Evolutionary conservation across 2,113 vertebrate genomes (phyloP).

Genomic region (Clarias batrachus): DNA sequence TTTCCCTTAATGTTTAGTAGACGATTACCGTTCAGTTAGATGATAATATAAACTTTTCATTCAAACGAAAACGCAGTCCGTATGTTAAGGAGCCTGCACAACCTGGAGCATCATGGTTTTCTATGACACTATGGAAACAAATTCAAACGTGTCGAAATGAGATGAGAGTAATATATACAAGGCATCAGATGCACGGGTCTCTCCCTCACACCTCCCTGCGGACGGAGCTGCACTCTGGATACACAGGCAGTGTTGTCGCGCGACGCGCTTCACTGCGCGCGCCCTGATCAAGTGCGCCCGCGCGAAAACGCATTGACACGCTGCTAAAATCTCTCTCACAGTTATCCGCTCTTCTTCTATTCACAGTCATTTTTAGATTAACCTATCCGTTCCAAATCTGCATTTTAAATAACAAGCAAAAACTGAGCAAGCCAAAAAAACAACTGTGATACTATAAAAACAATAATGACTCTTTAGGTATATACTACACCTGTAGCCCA

Average conservation of each 20-base stretch:
- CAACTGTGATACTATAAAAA: neutral
- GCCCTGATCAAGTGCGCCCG: neutral
- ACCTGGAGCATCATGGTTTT: neutral
- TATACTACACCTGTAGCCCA: constrained; percentile 34
- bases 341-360: neutral
- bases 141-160: neutral
- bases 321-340: neutral
- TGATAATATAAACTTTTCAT: constrained; percentile 7
- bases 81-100: neutral
- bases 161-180: neutral
- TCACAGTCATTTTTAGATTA: neutral
- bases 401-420: neutral
- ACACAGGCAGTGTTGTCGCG: neutral
- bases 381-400: neutral
- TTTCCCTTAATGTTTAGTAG: constrained; percentile 9
- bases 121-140: neutral
- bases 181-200: neutral
- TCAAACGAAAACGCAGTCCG: neutral
- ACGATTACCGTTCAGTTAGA: neutral
- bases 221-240: neutral
- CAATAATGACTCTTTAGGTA: neutral
- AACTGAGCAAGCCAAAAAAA: neutral
- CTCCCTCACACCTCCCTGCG: neutral
- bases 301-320: neutral
- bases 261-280: neutral